phyloP scores from a whole-genome alignment of 2,113 vertebrate genomes.

The Bufo gargarizans region DNA sequence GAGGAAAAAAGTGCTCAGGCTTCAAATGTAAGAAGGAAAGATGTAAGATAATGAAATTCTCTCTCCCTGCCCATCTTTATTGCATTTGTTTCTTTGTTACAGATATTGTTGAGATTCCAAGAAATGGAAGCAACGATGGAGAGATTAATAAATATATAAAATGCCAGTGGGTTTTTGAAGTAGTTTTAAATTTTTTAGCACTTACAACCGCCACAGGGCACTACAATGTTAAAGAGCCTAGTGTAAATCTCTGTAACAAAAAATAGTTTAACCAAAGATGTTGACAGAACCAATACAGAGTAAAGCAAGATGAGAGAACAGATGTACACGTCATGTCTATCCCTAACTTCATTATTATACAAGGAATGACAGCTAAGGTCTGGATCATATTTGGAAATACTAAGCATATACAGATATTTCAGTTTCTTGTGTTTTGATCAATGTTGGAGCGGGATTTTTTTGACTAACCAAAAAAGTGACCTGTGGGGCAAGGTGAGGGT shows the following conservation, averaged over 20 bases:
- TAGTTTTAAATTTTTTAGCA: constrained; percentile 38
- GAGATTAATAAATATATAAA: constrained; percentile 36
- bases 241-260: constrained; percentile 33
- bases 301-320: not conserved
- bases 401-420: not conserved
- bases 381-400: not conserved
- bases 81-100: constrained; percentile 42
- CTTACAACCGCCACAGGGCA: constrained; percentile 52
- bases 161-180: constrained; percentile 33
- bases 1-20: not conserved
- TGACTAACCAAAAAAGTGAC: not conserved
- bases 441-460: not conserved
- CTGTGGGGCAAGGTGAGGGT: not conserved
- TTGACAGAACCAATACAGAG: constrained; percentile 31
- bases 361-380: not conserved
- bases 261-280: constrained; percentile 33
- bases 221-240: constrained; percentile 18
- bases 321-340: not conserved
- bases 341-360: not conserved
- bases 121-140: not conserved
- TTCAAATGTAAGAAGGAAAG: constrained; percentile 34
- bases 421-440: not conserved
- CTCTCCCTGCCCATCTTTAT: constrained; percentile 31
- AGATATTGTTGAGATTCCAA: constrained; percentile 14
- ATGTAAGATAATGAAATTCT: constrained; percentile 28